Conservation (phyloP, 2,113 vertebrate genomes). For the mouse (Mus musculus) region DNA sequence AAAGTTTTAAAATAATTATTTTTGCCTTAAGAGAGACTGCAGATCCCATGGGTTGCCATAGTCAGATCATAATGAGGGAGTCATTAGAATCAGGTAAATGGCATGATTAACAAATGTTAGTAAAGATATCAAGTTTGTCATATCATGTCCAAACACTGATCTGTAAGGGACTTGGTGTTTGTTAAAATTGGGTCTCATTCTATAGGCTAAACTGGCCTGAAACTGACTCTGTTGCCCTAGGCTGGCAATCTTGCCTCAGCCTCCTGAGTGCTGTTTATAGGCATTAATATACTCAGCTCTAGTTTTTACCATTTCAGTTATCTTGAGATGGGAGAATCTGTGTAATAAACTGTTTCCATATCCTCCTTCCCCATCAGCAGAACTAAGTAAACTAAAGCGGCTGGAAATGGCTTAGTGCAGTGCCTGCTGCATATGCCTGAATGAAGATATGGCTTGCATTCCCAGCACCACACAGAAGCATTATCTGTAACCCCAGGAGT, state of each 20-base stretch:
- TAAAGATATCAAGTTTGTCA: not conserved
- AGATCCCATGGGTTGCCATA: not conserved
- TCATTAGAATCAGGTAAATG: not conserved
- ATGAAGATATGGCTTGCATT: not conserved
- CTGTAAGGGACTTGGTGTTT: not conserved
- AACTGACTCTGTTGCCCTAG: not conserved
- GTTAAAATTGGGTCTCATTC: not conserved
- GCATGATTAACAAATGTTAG: constrained; percentile 29
- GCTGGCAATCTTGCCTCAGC: not conserved
- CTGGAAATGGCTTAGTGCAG: not conserved
- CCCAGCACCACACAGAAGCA: not conserved
- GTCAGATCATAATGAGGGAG: not conserved
- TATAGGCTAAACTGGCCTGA: not conserved
- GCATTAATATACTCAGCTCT: not conserved
- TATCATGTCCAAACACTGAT: not conserved
- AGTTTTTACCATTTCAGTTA: constrained; percentile 30
- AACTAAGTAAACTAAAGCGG: constrained; percentile 32
- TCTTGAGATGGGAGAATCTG: constrained; percentile 15
- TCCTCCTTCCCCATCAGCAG: not conserved
- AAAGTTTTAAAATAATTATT: not conserved
- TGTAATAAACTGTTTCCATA: not conserved
- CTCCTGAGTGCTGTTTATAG: not conserved
- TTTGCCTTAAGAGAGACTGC: not conserved
- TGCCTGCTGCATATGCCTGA: not conserved
- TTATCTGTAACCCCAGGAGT: not conserved